A percentile compares a stretch with the other conserved stretches of the same genome.
These are phyloP conservation scores for Chaetodon trifascialis DNA, from an alignment of 2,113 vertebrate species.

Conservation along the genomic window DNA sequence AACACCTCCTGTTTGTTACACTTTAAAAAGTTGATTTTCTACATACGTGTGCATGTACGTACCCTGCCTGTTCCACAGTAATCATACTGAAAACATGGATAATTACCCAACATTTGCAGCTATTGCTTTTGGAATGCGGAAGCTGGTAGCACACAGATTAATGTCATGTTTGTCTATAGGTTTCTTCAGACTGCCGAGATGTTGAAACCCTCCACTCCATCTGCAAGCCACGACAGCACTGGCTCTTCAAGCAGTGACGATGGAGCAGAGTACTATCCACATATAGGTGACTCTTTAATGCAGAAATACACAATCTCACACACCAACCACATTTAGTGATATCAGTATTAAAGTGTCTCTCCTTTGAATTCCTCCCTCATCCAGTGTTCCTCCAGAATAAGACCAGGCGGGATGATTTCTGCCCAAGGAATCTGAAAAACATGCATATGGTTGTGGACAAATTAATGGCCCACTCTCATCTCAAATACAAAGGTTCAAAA, in stretches of 20 bases:
- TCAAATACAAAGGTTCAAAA: slow-evolving; percentile 90
- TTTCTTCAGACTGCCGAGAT: slow-evolving; percentile 95
- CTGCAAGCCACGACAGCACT: slow-evolving; percentile 89
- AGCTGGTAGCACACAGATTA: background rate
- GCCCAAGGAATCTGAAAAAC: slow-evolving; percentile 89
- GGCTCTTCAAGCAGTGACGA: slow-evolving; percentile 88
- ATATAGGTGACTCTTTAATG: slow-evolving; percentile 67
- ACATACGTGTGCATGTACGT: too few species aligned
- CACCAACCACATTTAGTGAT: background rate
- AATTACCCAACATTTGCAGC: too few species aligned
- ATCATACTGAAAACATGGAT: background rate
- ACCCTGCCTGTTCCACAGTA: too few species aligned
- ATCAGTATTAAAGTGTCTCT: background rate
- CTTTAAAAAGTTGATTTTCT: too few species aligned
- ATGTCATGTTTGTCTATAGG: slow-evolving; percentile 70
- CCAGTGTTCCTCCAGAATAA: slow-evolving; percentile 94
- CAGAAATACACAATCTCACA: background rate
- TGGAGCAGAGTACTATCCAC: slow-evolving; percentile 90
- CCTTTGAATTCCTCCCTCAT: slow-evolving; percentile 1
- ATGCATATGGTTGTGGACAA: slow-evolving; percentile 91
- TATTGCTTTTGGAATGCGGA: background rate
- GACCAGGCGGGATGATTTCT: slow-evolving; percentile 90
- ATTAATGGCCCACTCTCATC: slow-evolving; percentile 92
- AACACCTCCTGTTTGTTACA: too few species aligned
- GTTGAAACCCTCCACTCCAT: slow-evolving; percentile 93